phyloP scores from a whole-genome alignment of 2,113 vertebrate species.

The Gnathonemus longibarbis region DNA sequence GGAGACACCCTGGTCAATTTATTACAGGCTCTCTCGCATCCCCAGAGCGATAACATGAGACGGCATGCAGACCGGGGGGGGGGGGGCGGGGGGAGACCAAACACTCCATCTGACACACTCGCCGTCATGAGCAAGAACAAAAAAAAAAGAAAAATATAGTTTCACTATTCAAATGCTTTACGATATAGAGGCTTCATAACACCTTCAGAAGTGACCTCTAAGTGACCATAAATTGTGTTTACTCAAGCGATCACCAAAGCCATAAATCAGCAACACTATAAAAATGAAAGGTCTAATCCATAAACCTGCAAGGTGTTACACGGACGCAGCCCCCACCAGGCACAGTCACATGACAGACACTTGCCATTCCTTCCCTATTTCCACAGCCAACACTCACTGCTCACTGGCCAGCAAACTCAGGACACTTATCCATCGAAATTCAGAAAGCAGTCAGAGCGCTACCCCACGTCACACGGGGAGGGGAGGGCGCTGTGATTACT shows the following conservation, averaged over 20 bases:
- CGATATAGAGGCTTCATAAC: constrained; percentile 24
- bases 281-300: constrained; percentile 16
- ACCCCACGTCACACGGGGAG: not conserved
- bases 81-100: not conserved
- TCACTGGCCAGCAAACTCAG: not conserved
- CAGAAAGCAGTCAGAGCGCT: not conserved
- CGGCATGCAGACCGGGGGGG: not conserved
- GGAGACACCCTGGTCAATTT: not conserved
- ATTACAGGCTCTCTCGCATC: not conserved
- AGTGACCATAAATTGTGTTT: constrained; percentile 21
- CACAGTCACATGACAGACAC: not conserved
- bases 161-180: constrained; percentile 28
- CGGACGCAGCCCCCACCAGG: not conserved
- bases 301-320: constrained; percentile 16
- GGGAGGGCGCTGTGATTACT: not conserved
- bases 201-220: constrained; percentile 30
- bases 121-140: not conserved
- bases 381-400: not conserved
- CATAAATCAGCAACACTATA: constrained; percentile 13
- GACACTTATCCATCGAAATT: not conserved
- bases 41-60: not conserved
- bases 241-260: not conserved
- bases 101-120: not conserved
- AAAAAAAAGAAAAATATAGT: constrained; percentile 7
- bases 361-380: not conserved